Conservation (phyloP, 2,113 vertebrate genomes). For the Varanus komodoensis region DNA sequence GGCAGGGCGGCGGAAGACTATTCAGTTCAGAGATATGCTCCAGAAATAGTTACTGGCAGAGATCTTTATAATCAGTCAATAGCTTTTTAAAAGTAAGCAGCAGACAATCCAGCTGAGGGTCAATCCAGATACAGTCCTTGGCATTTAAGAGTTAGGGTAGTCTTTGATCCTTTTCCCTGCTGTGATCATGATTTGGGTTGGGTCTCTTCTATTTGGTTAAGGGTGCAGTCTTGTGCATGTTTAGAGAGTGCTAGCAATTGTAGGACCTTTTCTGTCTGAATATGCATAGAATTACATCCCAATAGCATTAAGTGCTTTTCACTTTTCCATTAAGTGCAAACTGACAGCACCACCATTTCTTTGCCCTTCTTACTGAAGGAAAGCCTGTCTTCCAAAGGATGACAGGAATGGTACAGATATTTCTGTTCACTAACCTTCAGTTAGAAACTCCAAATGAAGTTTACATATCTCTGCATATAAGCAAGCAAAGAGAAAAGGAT, state of each 20-base stretch:
- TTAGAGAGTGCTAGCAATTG: no score
- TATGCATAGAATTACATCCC: no score
- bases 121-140: background rate
- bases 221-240: no score
- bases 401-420: background rate
- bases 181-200: background rate
- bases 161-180: background rate
- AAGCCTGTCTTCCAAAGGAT: background rate
- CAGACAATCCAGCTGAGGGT: background rate
- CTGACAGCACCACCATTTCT: conserved; percentile 24
- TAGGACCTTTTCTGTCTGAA: no score
- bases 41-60: background rate
- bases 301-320: background rate
- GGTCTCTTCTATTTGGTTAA: background rate
- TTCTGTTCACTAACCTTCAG: background rate
- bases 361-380: background rate
- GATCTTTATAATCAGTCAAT: background rate
- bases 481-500: background rate
- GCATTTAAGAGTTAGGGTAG: background rate
- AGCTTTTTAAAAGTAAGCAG: background rate
- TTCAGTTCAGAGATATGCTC: background rate
- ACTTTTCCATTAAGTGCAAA: background rate
- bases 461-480: background rate
- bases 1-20: background rate
- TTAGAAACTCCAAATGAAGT: background rate